A percentile compares a stretch with the other conserved stretches of the same genome.
These are phyloP conservation scores for Ctenomys sociabilis DNA, from an alignment of 2,113 vertebrate genomes.

Conservation along the genomic window DNA sequence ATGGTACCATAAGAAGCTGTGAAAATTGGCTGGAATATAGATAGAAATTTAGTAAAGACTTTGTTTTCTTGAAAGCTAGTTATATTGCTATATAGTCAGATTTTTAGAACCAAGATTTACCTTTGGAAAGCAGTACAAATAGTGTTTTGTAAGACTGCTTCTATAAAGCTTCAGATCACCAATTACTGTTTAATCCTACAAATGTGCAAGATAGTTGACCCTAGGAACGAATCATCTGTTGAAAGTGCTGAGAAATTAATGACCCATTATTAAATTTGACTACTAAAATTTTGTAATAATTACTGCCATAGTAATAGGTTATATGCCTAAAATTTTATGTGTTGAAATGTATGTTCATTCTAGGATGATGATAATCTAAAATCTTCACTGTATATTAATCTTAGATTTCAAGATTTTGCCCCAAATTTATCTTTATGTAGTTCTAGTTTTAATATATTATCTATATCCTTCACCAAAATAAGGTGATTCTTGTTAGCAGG, in stretches of 20 bases:
- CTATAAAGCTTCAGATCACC: neutral
- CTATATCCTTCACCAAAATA: neutral
- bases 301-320: neutral
- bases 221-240: neutral
- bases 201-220: neutral
- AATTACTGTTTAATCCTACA: constrained; percentile 14
- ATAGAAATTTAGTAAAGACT: constrained; percentile 49
- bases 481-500: neutral
- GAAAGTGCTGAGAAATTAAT: neutral
- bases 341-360: constrained; percentile 4
- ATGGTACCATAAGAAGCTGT: neutral
- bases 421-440: constrained; percentile 6
- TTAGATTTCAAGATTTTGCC: constrained; percentile 15
- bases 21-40: constrained; percentile 21
- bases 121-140: constrained; percentile 21
- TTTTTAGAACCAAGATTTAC: constrained; percentile 48
- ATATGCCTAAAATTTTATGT: constrained; percentile 20
- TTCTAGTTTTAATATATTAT: constrained; percentile 34
- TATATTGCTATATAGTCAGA: constrained; percentile 28
- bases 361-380: neutral
- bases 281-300: neutral
- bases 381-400: neutral
- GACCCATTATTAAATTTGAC: neutral
- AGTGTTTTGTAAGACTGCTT: neutral
- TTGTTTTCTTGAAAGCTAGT: constrained; percentile 59